Percentiles rank a stretch among this genome's conserved stretches.
Conservation (phyloP, 2,797 vertebrate species). For the Leptodactylus fallax region DNA sequence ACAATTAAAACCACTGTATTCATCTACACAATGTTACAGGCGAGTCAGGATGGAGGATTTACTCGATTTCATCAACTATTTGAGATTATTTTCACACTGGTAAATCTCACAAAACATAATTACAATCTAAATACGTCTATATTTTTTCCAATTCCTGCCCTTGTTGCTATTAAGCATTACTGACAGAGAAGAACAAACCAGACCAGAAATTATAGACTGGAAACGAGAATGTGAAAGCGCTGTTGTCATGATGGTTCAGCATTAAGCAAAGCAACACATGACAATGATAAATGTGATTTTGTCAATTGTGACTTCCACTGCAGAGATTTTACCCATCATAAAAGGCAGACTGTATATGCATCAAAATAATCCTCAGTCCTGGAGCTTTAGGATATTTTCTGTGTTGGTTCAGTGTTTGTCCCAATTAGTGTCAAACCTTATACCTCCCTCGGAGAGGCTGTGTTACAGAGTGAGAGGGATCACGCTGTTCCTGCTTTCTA, state of each 20-base stretch:
- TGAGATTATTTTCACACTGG: background rate
- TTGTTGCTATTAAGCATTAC: background rate
- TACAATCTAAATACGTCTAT: background rate
- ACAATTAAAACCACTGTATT: slow-evolving; percentile 27
- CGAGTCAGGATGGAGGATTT: background rate
- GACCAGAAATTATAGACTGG: slow-evolving; percentile 22
- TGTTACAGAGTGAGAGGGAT: slow-evolving; percentile 13
- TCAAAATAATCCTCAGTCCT: slow-evolving; percentile 32
- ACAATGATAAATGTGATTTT: slow-evolving; percentile 42
- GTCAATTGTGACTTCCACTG: slow-evolving; percentile 23
- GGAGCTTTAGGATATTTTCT: slow-evolving; percentile 19
- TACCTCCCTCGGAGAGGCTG: slow-evolving; percentile 24
- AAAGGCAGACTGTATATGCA: slow-evolving; percentile 24
- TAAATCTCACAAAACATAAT: background rate
- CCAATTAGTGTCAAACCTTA: slow-evolving; percentile 53
- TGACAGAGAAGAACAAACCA: slow-evolving; percentile 6
- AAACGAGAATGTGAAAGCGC: background rate
- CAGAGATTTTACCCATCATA: background rate
- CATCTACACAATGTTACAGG: background rate
- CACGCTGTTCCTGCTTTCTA: slow-evolving; percentile 38
- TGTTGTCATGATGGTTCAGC: slow-evolving; percentile 31
- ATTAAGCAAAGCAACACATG: slow-evolving; percentile 11
- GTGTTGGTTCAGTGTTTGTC: slow-evolving; percentile 41
- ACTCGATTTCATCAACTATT: background rate
- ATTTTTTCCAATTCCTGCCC: background rate